Conservation (phyloP, 2,113 vertebrate species). For the Trematocara macrostoma region DNA sequence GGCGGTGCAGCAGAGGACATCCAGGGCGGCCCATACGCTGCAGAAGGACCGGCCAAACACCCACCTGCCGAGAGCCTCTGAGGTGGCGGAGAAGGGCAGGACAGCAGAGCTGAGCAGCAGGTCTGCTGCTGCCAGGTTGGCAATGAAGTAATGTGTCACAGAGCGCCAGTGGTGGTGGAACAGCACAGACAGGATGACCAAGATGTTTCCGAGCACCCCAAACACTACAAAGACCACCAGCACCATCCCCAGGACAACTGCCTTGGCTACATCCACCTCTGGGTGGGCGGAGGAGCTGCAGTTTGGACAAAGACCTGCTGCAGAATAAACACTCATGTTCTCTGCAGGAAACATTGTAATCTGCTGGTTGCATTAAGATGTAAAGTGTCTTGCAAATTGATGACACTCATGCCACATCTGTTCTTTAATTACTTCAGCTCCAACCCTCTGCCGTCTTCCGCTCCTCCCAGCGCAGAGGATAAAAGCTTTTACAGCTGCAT, state of each 20-base stretch:
- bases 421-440: not conserved
- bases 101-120: constrained; percentile 88
- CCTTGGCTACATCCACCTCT: constrained; percentile 76
- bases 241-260: constrained; percentile 79
- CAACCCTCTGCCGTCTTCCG: not conserved
- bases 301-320: constrained; percentile 75
- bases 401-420: not conserved
- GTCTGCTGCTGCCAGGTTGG: constrained; percentile 90
- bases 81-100: constrained; percentile 91
- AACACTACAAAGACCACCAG: constrained; percentile 85
- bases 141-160: constrained; percentile 92
- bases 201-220: constrained; percentile 88
- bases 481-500: not conserved
- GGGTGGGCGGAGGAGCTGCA: constrained; percentile 74
- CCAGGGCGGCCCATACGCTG: constrained; percentile 89
- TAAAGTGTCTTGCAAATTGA: not conserved
- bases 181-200: constrained; percentile 91
- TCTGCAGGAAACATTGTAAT: constrained; percentile 75
- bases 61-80: constrained; percentile 89
- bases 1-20: constrained; percentile 93
- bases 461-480: not conserved
- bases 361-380: not conserved
- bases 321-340: constrained; percentile 59
- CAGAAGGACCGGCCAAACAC: constrained; percentile 89
- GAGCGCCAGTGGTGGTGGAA: constrained; percentile 90